A percentile compares a stretch with the other conserved stretches of the same genome.
phyloP scores from a whole-genome alignment of 1,140 invertebrate genomes.

The Archivesica marissinica region DNA sequence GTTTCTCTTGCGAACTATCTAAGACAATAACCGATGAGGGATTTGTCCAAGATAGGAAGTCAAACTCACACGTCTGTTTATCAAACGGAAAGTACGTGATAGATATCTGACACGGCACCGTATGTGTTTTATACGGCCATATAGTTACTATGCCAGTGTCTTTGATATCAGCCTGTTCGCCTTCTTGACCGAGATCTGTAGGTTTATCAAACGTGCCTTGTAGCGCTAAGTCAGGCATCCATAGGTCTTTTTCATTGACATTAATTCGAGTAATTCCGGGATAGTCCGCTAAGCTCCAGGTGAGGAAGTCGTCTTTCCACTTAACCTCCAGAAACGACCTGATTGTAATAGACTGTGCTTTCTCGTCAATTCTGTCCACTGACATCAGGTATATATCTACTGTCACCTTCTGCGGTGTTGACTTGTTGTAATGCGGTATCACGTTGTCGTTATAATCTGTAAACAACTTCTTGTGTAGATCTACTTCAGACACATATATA shows the following conservation, averaged over 20 bases:
- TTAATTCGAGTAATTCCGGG: background rate
- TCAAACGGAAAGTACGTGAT: slow-evolving; percentile 91
- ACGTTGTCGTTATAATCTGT: slow-evolving; percentile 15
- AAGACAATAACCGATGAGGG: slow-evolving; percentile 19
- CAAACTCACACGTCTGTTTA: slow-evolving; percentile 97
- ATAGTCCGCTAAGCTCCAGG: slow-evolving; percentile 8
- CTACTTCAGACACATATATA: background rate
- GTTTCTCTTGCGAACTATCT: background rate
- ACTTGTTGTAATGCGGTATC: slow-evolving; percentile 28
- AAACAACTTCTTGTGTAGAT: background rate
- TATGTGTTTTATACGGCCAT: slow-evolving; percentile 46
- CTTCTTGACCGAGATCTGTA: slow-evolving; percentile 6
- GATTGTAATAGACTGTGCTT: slow-evolving; percentile 3
- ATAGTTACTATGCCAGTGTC: background rate
- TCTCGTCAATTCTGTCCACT: slow-evolving; percentile 10
- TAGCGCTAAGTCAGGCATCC: slow-evolving; percentile 34
- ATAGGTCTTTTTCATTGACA: slow-evolving; percentile 3
- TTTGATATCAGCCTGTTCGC: background rate
- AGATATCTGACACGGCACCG: slow-evolving; percentile 87
- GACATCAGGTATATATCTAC: slow-evolving; percentile 26
- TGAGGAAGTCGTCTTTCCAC: slow-evolving; percentile 46
- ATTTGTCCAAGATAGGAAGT: slow-evolving; percentile 98
- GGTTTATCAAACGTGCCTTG: background rate
- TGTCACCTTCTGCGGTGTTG: slow-evolving; percentile 35
- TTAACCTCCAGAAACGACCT: slow-evolving; percentile 19